Conservation (phyloP, 2,797 vertebrate genomes). For the Pyrocephalus nanus region DNA sequence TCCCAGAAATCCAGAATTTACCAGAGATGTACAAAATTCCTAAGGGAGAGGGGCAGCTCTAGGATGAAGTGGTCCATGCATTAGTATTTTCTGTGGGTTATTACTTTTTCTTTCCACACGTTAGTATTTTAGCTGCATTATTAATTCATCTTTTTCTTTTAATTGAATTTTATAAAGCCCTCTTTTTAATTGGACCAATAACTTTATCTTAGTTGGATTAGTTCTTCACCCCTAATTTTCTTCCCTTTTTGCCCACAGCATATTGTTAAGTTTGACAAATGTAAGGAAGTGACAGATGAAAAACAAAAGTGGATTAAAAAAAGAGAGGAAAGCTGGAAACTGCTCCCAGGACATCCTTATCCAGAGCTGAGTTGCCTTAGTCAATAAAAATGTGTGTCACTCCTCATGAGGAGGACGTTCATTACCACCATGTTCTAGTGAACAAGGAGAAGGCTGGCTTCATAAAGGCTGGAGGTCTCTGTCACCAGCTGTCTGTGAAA, state of each 20-base stretch:
- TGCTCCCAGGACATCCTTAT: neutral
- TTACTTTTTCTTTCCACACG: neutral
- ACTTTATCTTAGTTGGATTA: neutral
- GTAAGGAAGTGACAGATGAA: neutral
- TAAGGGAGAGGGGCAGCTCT: neutral
- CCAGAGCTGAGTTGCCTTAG: neutral
- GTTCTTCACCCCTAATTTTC: neutral
- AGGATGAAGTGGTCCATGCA: neutral
- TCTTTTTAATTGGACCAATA: neutral
- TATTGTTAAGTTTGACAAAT: neutral
- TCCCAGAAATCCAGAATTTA: neutral
- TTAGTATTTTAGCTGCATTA: neutral
- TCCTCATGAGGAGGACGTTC: neutral
- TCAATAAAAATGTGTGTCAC: accelerated
- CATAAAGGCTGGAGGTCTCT: neutral
- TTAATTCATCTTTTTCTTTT: neutral
- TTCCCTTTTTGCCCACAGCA: neutral
- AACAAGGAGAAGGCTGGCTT: neutral
- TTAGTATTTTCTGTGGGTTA: neutral
- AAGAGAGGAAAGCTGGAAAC: neutral
- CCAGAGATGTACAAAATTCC: neutral
- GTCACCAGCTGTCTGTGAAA: neutral
- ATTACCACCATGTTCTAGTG: neutral
- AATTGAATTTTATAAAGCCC: neutral
- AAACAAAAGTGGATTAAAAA: neutral